Evolutionary conservation across 2,113 vertebrate genomes (phyloP).

Genomic region (human): DNA sequence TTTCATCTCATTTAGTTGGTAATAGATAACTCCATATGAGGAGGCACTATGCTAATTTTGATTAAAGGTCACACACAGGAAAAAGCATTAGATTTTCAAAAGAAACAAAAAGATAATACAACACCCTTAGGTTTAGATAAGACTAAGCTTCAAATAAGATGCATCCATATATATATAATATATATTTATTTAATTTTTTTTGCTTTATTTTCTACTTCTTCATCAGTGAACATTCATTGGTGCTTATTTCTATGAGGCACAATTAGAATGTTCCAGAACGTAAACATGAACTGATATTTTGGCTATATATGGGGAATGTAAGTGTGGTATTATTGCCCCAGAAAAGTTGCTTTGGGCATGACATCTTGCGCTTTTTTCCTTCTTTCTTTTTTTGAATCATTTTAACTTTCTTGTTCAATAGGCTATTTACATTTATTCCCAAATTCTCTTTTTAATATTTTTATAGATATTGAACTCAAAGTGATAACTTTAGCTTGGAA

Average conservation of each 20-base stretch:
- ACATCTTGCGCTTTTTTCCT: not conserved
- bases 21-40: not conserved
- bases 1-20: not conserved
- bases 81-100: slow-evolving; percentile 20
- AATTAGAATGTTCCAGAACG: not conserved
- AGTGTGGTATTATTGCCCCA: not conserved
- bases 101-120: not conserved
- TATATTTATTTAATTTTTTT: not conserved
- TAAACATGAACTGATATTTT: not conserved
- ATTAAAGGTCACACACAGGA: not conserved
- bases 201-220: not conserved
- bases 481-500: not conserved
- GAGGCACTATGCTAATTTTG: not conserved
- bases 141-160: not conserved
- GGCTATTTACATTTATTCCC: not conserved
- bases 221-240: not conserved
- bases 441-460: slow-evolving; percentile 30
- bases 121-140: not conserved
- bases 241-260: not conserved
- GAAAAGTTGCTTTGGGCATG: not conserved
- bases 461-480: not conserved
- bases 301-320: not conserved
- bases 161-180: too few relatives aligned
- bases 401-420: slow-evolving; percentile 26
- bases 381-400: not conserved